Evolutionary conservation across 2,797 vertebrate species (phyloP).

Genomic region (Acipenser oxyrinchus): DNA sequence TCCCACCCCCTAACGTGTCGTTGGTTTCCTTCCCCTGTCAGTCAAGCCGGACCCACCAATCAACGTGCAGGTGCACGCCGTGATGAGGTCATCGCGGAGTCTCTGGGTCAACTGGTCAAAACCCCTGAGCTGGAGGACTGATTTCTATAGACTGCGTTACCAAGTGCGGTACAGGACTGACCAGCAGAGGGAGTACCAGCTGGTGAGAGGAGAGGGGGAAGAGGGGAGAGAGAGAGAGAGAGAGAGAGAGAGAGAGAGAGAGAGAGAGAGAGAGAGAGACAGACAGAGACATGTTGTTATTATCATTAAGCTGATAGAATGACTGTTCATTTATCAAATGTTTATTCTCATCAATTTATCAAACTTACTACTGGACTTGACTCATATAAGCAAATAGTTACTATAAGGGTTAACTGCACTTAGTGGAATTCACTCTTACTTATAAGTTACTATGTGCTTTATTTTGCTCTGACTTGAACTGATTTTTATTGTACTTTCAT

Average conservation of each 20-base stretch:
- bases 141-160: constrained; percentile 52
- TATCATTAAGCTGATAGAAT: neutral
- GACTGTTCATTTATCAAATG: neutral
- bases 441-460: too few species aligned
- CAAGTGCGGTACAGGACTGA: constrained; percentile 65
- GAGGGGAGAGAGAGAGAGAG: neutral
- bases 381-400: constrained; percentile 13
- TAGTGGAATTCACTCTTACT: constrained; percentile 7
- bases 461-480: too few species aligned
- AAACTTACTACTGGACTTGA: too few species aligned
- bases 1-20: neutral
- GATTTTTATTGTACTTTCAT: too few species aligned
- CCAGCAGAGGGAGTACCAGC: constrained; percentile 10
- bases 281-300: constrained; percentile 5
- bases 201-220: constrained; percentile 10
- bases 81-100: constrained; percentile 30
- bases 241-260: too few species aligned
- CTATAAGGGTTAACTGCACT: neutral
- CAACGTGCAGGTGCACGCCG: constrained; percentile 37
- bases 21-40: constrained; percentile 27
- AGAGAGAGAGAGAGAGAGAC: too few species aligned
- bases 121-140: constrained; percentile 63
- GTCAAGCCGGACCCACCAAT: constrained; percentile 76
- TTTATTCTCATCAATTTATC: too few species aligned
- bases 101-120: constrained; percentile 65